Percentiles rank a stretch among this genome's conserved stretches.
phyloP scores from a whole-genome alignment of 2,797 vertebrate genomes.

The Knipowitschia caucasica region DNA sequence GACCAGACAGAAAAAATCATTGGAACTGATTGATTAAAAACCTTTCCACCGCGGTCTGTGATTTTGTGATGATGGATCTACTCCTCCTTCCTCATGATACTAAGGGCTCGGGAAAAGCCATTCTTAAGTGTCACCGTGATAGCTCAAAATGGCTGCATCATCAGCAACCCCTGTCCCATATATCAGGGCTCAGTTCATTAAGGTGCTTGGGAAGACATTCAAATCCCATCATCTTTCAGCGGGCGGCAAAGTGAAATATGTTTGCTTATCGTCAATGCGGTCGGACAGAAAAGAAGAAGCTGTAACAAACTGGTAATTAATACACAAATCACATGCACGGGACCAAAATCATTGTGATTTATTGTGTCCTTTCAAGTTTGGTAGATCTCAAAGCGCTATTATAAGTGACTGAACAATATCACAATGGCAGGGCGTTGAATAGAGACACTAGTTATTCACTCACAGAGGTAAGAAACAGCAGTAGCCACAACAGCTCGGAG shows the following conservation, averaged over 20 bases:
- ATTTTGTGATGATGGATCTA: conserved; percentile 54
- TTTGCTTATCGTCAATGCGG: conserved; percentile 37
- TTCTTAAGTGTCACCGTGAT: conserved; percentile 59
- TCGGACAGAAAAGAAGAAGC: conserved; percentile 2
- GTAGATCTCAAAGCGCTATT: no score
- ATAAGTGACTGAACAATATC: no score
- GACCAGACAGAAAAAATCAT: conserved; percentile 45
- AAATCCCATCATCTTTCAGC: conserved; percentile 60
- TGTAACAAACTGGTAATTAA: no score
- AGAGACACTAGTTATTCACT: not conserved
- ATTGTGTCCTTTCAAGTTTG: no score
- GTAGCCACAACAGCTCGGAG: not conserved
- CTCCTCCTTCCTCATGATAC: conserved; percentile 34
- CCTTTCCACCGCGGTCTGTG: conserved; percentile 37
- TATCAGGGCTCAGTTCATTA: conserved; percentile 62
- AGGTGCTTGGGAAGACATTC: conserved; percentile 45
- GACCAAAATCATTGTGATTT: no score
- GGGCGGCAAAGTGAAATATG: conserved; percentile 38
- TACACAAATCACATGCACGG: no score
- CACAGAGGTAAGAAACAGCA: not conserved
- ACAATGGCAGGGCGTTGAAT: not conserved
- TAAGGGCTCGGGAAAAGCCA: conserved; percentile 46
- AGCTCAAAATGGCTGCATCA: conserved; percentile 63
- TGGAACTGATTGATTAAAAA: conserved; percentile 56
- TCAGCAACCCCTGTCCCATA: conserved; percentile 65